Base-by-base conservation (phyloP, 1,140 invertebrate genomes). In the Drosophila eugracilis region DNA sequence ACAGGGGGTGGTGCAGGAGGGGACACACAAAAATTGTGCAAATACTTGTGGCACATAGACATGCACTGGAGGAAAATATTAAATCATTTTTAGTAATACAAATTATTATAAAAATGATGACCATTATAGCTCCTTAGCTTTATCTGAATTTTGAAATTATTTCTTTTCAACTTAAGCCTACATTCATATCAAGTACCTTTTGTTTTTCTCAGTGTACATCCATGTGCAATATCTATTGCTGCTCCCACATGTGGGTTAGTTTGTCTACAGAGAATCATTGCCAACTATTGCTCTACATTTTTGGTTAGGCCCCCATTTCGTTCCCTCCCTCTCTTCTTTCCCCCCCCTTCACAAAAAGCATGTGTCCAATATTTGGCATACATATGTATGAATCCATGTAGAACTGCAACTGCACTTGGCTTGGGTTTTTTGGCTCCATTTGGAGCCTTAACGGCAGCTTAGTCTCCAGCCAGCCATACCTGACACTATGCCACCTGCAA, bases 361-460 rank as follows among this genome's bases (percentile, higher is more conserved):
- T 59, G 37, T 85, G 80, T 85, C 80, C 75, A 85, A 73, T 69
- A 53, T 36, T 32, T 60, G 50, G 30, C 58, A 45, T 55, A 65
- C 60, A 65, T 75, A 39, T 69, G 55, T 60, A 34, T 59, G 44
- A 41, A 49, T 58, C 36, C 70, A 62, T 57, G 66, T 78, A 47
- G 67, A 44, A n/a, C n/a, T 85, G 60, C 75, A 59, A 67, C 66
- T 75, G 55, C 76, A 73, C 42, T 80, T 76, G 72, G 66, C 58
- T 73, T 24, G 44, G 53, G 53, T 50, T 84, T 49, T 74, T 32
- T 32, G 75, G 52, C 45, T 66, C 21, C 26, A 85, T 53, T 67
- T 77, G 67, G 47, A 86, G 77, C 76, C 81, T 85, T 85, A 78
- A 55, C 54, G 71, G 58, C 14, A 85, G 75, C 80, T 85, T 72